Conservation (phyloP, 2,888 invertebrate genomes). For the Acronicta psi region DNA sequence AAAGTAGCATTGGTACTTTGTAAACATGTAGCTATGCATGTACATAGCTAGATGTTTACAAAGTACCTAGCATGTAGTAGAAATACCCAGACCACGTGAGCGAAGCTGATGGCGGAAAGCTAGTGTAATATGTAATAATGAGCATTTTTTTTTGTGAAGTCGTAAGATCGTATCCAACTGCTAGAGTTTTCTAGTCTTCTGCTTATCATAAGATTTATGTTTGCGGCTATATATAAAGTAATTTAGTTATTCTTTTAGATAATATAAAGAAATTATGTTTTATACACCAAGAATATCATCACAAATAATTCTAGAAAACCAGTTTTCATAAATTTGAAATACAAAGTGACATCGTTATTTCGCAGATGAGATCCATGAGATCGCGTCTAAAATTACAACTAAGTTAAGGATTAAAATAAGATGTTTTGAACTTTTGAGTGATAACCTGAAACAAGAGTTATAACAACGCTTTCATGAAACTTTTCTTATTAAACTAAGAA, state of each 20-base stretch:
- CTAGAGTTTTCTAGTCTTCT: no score
- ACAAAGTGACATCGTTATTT: neutral
- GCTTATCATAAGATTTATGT: no score
- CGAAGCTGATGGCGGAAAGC: no score
- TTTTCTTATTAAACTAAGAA: conserved; percentile 28
- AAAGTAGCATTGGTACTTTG: no score
- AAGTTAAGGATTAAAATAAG: conserved; percentile 5
- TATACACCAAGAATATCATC: neutral
- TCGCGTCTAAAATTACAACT: neutral
- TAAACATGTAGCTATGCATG: no score
- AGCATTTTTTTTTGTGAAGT: no score
- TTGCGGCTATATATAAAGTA: no score
- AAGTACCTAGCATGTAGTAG: no score
- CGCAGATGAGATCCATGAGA: neutral
- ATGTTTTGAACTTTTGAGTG: conserved; percentile 5
- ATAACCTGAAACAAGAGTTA: neutral
- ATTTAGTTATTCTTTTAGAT: neutral
- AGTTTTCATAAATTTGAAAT: neutral
- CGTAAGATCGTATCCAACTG: no score
- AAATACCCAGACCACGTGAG: no score
- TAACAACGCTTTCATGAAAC: conserved; percentile 10
- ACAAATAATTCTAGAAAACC: neutral
- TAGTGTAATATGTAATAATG: no score
- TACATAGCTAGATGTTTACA: no score
- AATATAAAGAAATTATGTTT: neutral